These are phyloP conservation scores for Ochropacha duplaris DNA, from an alignment of 2,888 invertebrate species.

Conservation along the genomic window DNA sequence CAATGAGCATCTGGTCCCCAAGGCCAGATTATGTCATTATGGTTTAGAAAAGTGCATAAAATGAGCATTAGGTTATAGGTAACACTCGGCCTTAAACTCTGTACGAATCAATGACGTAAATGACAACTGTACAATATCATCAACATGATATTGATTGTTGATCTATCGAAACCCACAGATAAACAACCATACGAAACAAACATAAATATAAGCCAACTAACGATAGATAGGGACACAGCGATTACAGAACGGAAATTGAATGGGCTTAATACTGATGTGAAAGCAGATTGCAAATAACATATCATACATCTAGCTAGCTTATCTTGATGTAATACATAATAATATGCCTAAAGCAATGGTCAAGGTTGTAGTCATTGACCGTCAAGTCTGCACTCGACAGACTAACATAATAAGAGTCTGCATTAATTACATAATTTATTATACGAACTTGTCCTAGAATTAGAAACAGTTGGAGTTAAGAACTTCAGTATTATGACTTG, in stretches of 20 bases:
- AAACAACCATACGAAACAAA: conserved; percentile 8
- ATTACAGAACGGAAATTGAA: conserved; percentile 14
- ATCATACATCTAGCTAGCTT: neutral
- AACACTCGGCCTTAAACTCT: neutral
- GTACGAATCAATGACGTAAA: neutral
- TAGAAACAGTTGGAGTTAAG: neutral
- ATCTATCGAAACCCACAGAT: neutral
- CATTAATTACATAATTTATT: neutral
- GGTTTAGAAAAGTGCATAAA: neutral
- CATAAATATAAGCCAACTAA: conserved; percentile 15
- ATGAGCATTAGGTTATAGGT: neutral
- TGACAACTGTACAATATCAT: neutral
- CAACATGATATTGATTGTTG: neutral
- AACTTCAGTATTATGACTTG: no score
- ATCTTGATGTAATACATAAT: conserved; percentile 23
- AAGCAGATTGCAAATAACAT: neutral
- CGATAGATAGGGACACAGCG: conserved; percentile 14
- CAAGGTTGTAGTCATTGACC: conserved; percentile 55
- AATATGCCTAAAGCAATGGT: conserved; percentile 34
- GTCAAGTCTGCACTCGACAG: conserved; percentile 11
- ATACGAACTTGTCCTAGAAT: neutral
- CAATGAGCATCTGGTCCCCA: no score
- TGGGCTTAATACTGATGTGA: conserved; percentile 1
- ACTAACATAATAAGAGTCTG: neutral
- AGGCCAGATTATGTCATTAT: no score